Percentiles rank a stretch among this genome's conserved stretches.
Evolutionary conservation across 2,797 vertebrate genomes (phyloP).

Genomic region (Dallia pectoralis): DNA sequence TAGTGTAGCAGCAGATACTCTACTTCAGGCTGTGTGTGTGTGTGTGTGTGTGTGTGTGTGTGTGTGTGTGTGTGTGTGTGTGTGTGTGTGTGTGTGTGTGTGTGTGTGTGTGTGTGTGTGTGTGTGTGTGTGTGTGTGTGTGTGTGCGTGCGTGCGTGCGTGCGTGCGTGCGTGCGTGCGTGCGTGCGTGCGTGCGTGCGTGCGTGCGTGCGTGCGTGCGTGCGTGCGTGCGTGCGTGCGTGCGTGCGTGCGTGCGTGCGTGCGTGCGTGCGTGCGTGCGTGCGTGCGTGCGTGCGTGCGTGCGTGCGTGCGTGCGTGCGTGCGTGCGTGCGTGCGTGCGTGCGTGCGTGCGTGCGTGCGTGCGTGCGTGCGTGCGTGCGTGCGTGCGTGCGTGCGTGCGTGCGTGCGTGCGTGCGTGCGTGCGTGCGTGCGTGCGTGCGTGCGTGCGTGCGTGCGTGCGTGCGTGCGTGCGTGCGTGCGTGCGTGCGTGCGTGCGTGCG

Average conservation of each 20-base stretch:
- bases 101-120: neutral
- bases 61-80: no score
- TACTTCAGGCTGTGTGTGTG: conserved; percentile 11
- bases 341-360: conserved; percentile 15
- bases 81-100: no score
- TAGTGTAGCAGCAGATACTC: neutral
- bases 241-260: conserved; percentile 10
- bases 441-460: neutral
- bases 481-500: conserved; percentile 7
- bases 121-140: neutral
- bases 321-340: neutral
- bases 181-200: neutral
- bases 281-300: conserved; percentile 2
- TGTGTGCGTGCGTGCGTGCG: neutral
- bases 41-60: neutral
- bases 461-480: conserved; percentile 2
- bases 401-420: neutral
- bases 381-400: conserved; percentile 15
- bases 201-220: conserved; percentile 15
- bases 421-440: conserved; percentile 10
- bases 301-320: conserved; percentile 7
- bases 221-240: neutral
- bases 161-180: conserved; percentile 15
- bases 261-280: neutral
- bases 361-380: neutral